Percentiles rank a stretch among this genome's conserved stretches.
Evolutionary conservation across 2,888 invertebrate genomes (phyloP).

Genomic region (Drosophila setosimentum): DNA sequence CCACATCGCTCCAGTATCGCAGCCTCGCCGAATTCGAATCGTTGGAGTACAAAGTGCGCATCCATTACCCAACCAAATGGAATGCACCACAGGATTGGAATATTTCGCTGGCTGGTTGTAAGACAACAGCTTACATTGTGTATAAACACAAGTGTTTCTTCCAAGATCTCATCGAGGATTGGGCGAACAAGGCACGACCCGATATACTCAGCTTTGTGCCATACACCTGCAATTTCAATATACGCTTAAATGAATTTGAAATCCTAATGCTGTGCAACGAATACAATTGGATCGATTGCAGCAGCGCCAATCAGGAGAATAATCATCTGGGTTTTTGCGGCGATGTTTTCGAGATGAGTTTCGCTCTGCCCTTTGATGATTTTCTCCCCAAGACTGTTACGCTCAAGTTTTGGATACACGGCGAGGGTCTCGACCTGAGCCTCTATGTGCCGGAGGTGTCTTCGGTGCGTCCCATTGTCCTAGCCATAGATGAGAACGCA

Average conservation of each 20-base stretch:
- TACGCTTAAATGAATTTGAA: constrained; percentile 97
- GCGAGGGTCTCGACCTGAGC: constrained; percentile 96
- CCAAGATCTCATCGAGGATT: constrained; percentile 97
- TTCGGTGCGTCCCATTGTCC: constrained; percentile 92
- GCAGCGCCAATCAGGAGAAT: constrained; percentile 97
- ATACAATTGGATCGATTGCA: constrained; percentile 99
- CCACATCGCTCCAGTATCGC: constrained; percentile 97
- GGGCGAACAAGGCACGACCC: constrained; percentile 96
- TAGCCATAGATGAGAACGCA: constrained; percentile 94
- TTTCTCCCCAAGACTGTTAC: constrained; percentile 96
- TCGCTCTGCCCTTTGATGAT: constrained; percentile 97
- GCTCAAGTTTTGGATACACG: constrained; percentile 97
- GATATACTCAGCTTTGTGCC: constrained; percentile 98
- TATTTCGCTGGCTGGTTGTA: constrained; percentile 95
- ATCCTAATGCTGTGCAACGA: constrained; percentile 97
- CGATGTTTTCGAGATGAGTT: constrained; percentile 96
- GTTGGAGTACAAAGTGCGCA: constrained; percentile 92
- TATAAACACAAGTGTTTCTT: constrained; percentile 98
- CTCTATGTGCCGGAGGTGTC: constrained; percentile 96
- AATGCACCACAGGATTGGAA: constrained; percentile 99
- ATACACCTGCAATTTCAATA: constrained; percentile 97
- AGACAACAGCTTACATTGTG: constrained; percentile 96
- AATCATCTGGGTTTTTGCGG: constrained; percentile 97
- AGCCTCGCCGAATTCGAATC: constrained; percentile 98
- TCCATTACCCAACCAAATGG: constrained; percentile 96